A percentile compares a stretch with the other conserved stretches of the same genome.
Conservation (phyloP, 2,888 invertebrate species). For the Eugnorisma glareosa region DNA sequence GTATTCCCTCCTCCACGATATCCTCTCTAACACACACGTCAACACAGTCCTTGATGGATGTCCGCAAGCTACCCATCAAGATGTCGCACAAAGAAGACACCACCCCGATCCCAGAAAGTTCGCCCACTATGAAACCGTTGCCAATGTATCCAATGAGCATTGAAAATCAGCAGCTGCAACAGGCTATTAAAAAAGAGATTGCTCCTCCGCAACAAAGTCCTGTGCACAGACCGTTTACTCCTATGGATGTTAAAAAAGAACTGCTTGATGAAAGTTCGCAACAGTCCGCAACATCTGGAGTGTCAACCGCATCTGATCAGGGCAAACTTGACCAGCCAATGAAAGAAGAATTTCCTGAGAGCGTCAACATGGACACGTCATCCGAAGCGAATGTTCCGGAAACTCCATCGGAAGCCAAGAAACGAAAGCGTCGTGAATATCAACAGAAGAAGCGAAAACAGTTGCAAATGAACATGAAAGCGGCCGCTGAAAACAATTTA, state of each 20-base stretch:
- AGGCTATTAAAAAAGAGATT: constrained; percentile 90
- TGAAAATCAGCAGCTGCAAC: constrained; percentile 84
- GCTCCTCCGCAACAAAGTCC: constrained; percentile 88
- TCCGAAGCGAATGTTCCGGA: constrained; percentile 85
- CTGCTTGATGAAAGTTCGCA: constrained; percentile 93
- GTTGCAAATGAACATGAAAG: constrained; percentile 93
- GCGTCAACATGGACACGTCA: constrained; percentile 83
- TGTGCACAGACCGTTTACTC: constrained; percentile 89
- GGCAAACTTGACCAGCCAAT: constrained; percentile 90
- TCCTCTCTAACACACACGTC: constrained; percentile 84
- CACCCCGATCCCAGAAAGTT: constrained; percentile 83
- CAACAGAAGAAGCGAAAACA: constrained; percentile 96
- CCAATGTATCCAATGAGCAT: constrained; percentile 84
- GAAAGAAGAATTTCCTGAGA: constrained; percentile 91
- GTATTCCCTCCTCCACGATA: constrained; percentile 82
- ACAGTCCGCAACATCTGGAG: constrained; percentile 90
- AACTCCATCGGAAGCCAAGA: constrained; percentile 91
- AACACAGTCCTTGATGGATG: constrained; percentile 89
- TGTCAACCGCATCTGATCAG: constrained; percentile 91
- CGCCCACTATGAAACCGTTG: constrained; percentile 85
- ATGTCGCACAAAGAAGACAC: constrained; percentile 86
- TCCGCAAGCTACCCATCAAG: constrained; percentile 85
- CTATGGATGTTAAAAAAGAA: constrained; percentile 93
- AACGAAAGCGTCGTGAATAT: constrained; percentile 94
- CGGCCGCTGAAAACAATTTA: constrained; percentile 89